These are phyloP conservation scores for Prostheceraeus crozeri DNA, from an alignment of 2,888 invertebrate species.

Conservation along the genomic window DNA sequence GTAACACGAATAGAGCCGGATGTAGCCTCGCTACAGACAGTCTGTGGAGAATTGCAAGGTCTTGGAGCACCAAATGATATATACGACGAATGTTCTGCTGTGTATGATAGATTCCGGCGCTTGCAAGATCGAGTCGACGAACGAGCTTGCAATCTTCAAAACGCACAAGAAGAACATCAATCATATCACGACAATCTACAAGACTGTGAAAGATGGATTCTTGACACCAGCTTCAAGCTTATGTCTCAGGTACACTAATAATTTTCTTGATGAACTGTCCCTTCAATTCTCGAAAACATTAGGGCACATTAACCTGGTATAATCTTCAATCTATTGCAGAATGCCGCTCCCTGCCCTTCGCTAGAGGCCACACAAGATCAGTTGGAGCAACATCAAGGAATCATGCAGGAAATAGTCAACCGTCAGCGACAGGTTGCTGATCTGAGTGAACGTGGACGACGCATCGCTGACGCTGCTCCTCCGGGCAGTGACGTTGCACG, in stretches of 20 bases:
- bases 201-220: constrained; percentile 86
- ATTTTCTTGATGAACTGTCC: too few relatives aligned
- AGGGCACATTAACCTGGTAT: too few relatives aligned
- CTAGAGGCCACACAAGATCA: too few relatives aligned
- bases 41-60: constrained; percentile 7
- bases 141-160: constrained; percentile 59
- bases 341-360: too few relatives aligned
- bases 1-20: constrained; percentile 66
- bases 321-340: too few relatives aligned
- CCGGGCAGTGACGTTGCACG: constrained; percentile 68
- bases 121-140: constrained; percentile 18
- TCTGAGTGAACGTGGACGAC: too few relatives aligned
- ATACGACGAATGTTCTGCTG: background rate
- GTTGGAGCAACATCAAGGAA: too few relatives aligned
- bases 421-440: too few relatives aligned
- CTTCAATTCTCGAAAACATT: too few relatives aligned
- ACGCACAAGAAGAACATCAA: constrained; percentile 65
- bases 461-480: too few relatives aligned
- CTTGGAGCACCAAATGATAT: background rate
- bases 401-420: too few relatives aligned
- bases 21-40: constrained; percentile 46
- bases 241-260: too few relatives aligned
- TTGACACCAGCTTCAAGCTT: constrained; percentile 84
- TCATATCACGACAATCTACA: constrained; percentile 79
- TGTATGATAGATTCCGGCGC: background rate